Conservation (phyloP, 1,140 invertebrate species). For the Zelostemma sp. region DNA sequence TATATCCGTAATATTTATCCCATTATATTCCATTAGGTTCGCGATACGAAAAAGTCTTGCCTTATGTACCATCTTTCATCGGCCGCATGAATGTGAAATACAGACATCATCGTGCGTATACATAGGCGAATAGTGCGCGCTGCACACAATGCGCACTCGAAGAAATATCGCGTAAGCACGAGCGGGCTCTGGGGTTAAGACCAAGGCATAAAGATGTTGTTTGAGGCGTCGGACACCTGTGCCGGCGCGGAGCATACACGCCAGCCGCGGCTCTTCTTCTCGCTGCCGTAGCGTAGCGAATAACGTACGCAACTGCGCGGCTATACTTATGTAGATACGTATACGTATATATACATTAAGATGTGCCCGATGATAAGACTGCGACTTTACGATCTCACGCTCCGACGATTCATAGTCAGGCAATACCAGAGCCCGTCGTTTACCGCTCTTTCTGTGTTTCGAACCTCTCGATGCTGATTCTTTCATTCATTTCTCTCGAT, state of each 20-base stretch:
- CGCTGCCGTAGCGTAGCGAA: conserved; percentile 35
- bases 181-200: conserved; percentile 44
- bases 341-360: conserved; percentile 67
- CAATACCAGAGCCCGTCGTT: conserved; percentile 64
- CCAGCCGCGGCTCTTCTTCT: conserved; percentile 7
- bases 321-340: conserved; percentile 56
- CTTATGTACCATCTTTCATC: conserved; percentile 43
- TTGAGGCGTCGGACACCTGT: conserved; percentile 53
- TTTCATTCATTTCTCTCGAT: conserved; percentile 16
- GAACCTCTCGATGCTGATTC: conserved; percentile 12
- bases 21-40: conserved; percentile 33
- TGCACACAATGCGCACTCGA: conserved; percentile 32
- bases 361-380: conserved; percentile 66
- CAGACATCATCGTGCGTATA: conserved; percentile 51
- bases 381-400: conserved; percentile 69
- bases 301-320: conserved; percentile 45
- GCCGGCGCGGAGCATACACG: conserved; percentile 14
- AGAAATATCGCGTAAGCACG: conserved; percentile 41
- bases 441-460: conserved; percentile 57
- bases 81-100: conserved; percentile 44
- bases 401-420: conserved; percentile 68
- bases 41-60: conserved; percentile 29
- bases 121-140: conserved; percentile 39
- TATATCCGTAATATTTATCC: too few species aligned
- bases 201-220: conserved; percentile 49